phyloP scores from a whole-genome alignment of 2,113 vertebrate genomes.

The Cichladusa arquata region DNA sequence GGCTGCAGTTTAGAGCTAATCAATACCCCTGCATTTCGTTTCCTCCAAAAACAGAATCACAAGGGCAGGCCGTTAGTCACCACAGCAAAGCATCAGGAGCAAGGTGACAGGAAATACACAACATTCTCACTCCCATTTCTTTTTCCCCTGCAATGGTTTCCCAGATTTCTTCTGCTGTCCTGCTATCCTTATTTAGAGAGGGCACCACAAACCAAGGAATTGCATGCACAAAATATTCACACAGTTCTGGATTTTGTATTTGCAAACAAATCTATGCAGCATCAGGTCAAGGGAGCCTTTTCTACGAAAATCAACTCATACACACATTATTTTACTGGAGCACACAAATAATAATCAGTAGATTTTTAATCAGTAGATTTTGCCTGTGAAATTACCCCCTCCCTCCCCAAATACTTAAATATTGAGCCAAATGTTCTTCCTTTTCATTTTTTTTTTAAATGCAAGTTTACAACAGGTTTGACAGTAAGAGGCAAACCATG shows the following conservation, averaged over 20 bases:
- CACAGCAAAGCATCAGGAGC: background rate
- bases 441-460: background rate
- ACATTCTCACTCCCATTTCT: background rate
- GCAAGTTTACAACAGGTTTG: background rate
- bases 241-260: background rate
- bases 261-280: background rate
- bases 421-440: background rate
- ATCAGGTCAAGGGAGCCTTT: background rate
- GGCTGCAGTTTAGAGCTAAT: constrained; percentile 27
- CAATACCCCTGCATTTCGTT: constrained; percentile 24
- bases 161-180: background rate
- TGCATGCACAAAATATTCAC: background rate
- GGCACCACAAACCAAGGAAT: background rate
- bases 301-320: background rate
- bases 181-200: background rate
- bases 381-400: background rate
- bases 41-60: background rate
- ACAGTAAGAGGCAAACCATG: background rate
- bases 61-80: background rate
- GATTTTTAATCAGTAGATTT: background rate
- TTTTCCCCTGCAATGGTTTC: background rate
- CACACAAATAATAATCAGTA: background rate
- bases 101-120: background rate
- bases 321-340: background rate
- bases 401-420: background rate